Conservation (phyloP, 2,888 invertebrate species). For the Nymphalis polychloros region DNA sequence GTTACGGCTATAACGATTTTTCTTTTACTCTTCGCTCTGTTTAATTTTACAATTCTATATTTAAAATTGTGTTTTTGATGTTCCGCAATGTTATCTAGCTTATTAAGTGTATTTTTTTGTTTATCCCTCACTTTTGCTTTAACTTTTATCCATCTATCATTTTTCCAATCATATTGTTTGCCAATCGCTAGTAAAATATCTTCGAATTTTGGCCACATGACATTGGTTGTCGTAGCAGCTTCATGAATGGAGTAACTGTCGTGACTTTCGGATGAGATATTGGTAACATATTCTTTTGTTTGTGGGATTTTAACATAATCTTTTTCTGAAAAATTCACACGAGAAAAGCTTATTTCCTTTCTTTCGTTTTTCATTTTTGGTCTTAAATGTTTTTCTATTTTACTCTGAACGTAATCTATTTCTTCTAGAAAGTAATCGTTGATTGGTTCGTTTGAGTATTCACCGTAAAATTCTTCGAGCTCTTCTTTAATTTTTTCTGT, state of each 20-base stretch:
- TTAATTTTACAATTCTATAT: conserved; percentile 71
- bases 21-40: conserved; percentile 69
- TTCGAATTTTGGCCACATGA: conserved; percentile 70
- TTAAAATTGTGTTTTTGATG: conserved; percentile 71
- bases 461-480: conserved; percentile 66
- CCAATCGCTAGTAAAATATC: conserved; percentile 69
- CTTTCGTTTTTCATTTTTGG: conserved; percentile 42
- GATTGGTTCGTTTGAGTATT: conserved; percentile 58
- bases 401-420: conserved; percentile 37
- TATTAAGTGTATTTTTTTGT: conserved; percentile 35
- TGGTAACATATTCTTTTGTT: conserved; percentile 2
- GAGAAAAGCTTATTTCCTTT: conserved; percentile 26
- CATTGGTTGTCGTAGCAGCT: conserved; percentile 9
- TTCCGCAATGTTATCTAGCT: conserved; percentile 48
- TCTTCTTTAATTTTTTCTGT: conserved; percentile 70
- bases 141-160: conserved; percentile 75
- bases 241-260: not conserved
- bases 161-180: conserved; percentile 75
- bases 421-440: conserved; percentile 52
- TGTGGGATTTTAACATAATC: conserved; percentile 4
- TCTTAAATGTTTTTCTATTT: conserved; percentile 42
- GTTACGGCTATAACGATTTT: conserved; percentile 74
- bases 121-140: conserved; percentile 56
- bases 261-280: not conserved
- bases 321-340: conserved; percentile 7